Percentiles rank a stretch among this genome's conserved stretches.
Conservation (phyloP, 2,888 invertebrate genomes). For the Keiferia lycopersicella region DNA sequence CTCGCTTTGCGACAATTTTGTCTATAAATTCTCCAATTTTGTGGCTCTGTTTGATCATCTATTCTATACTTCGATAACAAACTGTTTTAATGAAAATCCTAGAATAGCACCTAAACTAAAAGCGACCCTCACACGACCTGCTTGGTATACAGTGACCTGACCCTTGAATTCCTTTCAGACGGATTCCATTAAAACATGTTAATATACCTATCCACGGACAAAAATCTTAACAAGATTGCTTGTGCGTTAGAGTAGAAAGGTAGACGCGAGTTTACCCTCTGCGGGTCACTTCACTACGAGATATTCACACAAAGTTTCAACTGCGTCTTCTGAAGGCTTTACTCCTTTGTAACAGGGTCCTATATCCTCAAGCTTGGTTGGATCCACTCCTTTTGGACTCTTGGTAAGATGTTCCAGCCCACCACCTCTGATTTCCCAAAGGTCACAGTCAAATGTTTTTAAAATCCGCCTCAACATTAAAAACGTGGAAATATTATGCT, state of each 20-base stretch:
- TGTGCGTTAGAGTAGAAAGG: conserved; percentile 23
- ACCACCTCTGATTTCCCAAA: conserved; percentile 74
- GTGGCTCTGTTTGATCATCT: not conserved
- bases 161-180: conserved; percentile 2
- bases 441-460: conserved; percentile 66
- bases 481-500: conserved; percentile 65
- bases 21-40: not conserved
- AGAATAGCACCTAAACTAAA: too few species aligned
- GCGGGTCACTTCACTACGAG: conserved; percentile 28
- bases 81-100: not conserved
- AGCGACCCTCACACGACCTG: not conserved
- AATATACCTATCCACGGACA: conserved; percentile 22
- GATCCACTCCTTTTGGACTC: conserved; percentile 33
- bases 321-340: not conserved
- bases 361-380: conserved; percentile 47
- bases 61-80: not conserved
- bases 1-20: conserved; percentile 1
- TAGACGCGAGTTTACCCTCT: conserved; percentile 22
- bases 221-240: conserved; percentile 31
- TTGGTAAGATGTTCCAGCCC: conserved; percentile 47
- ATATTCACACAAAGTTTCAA: conserved; percentile 17
- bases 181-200: conserved; percentile 16
- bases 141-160: conserved; percentile 4
- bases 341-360: conserved; percentile 42
- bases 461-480: conserved; percentile 66